Evolutionary conservation across 1,140 invertebrate genomes (phyloP).

Genomic region (Ips nitidus): DNA sequence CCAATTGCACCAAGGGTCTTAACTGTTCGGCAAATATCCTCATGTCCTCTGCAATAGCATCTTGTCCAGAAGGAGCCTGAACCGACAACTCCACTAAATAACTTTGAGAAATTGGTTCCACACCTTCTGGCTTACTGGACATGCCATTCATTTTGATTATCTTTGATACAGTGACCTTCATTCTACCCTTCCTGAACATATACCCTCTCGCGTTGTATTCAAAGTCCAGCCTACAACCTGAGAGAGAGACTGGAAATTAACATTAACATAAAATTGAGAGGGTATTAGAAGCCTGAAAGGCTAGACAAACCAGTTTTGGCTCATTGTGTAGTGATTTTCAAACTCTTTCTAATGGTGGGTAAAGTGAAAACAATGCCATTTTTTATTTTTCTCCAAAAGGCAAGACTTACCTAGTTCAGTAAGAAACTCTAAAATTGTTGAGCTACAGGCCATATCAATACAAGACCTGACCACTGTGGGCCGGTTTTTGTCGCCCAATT

Average conservation of each 20-base stretch:
- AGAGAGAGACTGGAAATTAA: not conserved
- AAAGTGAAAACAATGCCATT: no score
- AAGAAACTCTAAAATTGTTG: conserved; percentile 88
- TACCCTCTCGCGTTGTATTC: conserved; percentile 93
- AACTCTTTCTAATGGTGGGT: no score
- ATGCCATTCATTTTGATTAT: conserved; percentile 80
- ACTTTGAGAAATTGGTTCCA: conserved; percentile 88
- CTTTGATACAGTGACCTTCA: conserved; percentile 96
- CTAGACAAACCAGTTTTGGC: no score
- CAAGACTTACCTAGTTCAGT: conserved; percentile 66
- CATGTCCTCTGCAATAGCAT: conserved; percentile 95
- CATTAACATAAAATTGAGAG: not conserved
- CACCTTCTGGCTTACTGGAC: conserved; percentile 68
- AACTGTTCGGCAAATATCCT: conserved; percentile 93
- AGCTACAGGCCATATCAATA: conserved; percentile 88
- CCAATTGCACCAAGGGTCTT: conserved; percentile 84
- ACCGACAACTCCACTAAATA: conserved; percentile 92
- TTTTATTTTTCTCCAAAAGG: no score
- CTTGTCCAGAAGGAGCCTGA: conserved; percentile 89
- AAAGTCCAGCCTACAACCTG: conserved; percentile 85
- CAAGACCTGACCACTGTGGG: conserved; percentile 88
- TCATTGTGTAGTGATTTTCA: no score
- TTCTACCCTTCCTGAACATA: conserved; percentile 94
- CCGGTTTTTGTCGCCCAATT: conserved; percentile 83
- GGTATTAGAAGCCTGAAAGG: no score